Conservation (phyloP, 2,113 vertebrate genomes). For the Oreochromis niloticus region DNA sequence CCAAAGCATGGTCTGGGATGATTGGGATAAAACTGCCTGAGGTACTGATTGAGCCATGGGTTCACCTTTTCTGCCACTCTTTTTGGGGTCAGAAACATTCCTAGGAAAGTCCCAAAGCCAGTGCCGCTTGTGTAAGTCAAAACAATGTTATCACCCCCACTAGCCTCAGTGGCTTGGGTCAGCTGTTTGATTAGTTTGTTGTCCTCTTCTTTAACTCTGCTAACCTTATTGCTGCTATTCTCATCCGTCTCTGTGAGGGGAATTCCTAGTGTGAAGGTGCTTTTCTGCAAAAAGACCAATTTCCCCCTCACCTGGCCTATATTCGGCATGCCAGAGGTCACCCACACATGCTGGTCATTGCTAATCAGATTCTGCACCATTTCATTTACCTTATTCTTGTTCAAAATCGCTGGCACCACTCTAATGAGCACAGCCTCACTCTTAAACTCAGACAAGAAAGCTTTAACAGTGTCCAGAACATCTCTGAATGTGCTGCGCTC, state of each 20-base stretch:
- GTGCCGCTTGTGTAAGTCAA: conserved; percentile 73
- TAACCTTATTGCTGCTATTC: conserved; percentile 34
- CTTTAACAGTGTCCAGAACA: conserved; percentile 15
- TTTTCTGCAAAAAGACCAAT: conserved; percentile 72
- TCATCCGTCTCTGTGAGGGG: conserved; percentile 22
- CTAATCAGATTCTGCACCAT: conserved; percentile 47
- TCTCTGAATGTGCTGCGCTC: conserved; percentile 37
- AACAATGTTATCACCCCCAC: conserved; percentile 32
- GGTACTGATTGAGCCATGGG: conserved; percentile 63
- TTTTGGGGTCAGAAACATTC: conserved; percentile 55
- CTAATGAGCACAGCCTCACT: conserved; percentile 61
- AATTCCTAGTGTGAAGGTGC: conserved; percentile 26
- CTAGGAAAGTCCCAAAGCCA: conserved; percentile 55
- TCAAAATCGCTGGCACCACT: conserved; percentile 63
- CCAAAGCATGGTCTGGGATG: conserved; percentile 61
- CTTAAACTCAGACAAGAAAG: conserved; percentile 29
- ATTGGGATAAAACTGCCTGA: conserved; percentile 13
- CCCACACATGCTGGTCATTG: conserved; percentile 44
- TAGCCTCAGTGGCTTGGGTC: not conserved
- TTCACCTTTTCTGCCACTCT: conserved; percentile 69
- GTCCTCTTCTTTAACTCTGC: conserved; percentile 30
- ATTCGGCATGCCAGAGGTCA: conserved; percentile 47
- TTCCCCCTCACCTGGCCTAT: conserved; percentile 71
- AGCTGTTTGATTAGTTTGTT: conserved; percentile 16
- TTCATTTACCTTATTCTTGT: conserved; percentile 23